Evolutionary conservation across 2,888 invertebrate species (phyloP), one percentile per base, ranked within the genome.

Genomic region (Suillia variegata): DNA sequence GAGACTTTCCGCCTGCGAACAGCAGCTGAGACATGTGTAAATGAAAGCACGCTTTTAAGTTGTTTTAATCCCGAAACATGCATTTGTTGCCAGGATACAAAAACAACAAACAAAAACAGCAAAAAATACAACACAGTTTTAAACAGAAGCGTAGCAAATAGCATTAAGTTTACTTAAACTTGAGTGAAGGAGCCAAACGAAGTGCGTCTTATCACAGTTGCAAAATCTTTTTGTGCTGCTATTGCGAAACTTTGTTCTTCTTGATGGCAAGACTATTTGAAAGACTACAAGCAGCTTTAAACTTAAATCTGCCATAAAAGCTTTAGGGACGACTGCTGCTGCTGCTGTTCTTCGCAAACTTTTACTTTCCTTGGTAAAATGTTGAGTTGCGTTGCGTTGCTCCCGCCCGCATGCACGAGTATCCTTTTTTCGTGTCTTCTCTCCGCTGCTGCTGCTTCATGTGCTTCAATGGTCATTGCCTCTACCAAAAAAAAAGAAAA

Each of bases 21-120:
- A n/a, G n/a, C n/a, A n/a, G n/a, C n/a, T n/a, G n/a, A n/a, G 4
- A 45, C 45, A 45, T 20, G 45, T 45, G 45, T 45, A 45, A 45
- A 45, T 18, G 45, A 17, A 59, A 18, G 26, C 20, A 54, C 48
- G 18, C 45, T 3, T n/a, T n/a, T 5, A 45, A 45, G 18, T 45
- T 12, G 6, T 18, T 45, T 45, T 45, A 45, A 45, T 45, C 45
- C 13, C 34, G 12, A 24, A 59, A 59, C 55, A 59, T 52, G 59
- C 51, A 47, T 54, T 55, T 18, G 59, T 55, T 47, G 31, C 6
- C n/a, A 3, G 15, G 18, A n/a, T 17, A 1, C 13, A 17, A 20
- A 5, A 5, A 5, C 45, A 38, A 38, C 38, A 38, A n/a, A 38
- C n/a, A 38, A 38, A 6, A 38, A 6, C 38, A 38, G 15, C 15